These are phyloP conservation scores for Manis pentadactyla DNA, from an alignment of 2,797 vertebrate species.

Conservation along the genomic window DNA sequence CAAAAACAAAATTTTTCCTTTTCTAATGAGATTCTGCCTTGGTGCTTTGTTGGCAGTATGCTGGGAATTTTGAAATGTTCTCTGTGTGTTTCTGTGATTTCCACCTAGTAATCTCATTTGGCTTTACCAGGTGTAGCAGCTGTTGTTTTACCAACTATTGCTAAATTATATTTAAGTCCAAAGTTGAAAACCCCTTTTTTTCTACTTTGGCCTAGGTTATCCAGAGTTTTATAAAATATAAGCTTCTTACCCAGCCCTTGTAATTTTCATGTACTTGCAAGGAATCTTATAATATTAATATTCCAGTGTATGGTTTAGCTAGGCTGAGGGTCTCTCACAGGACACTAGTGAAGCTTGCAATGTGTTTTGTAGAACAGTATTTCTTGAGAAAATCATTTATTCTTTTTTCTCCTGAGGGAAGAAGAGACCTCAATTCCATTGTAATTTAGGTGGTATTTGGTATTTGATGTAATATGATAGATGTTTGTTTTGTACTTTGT, in stretches of 20 bases:
- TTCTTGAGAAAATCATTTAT: neutral
- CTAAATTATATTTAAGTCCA: conserved; percentile 67
- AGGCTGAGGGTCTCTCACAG: neutral
- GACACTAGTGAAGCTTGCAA: neutral
- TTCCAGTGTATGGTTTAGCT: neutral
- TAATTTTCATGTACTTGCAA: conserved; percentile 50
- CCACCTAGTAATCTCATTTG: conserved; percentile 75
- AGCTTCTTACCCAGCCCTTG: neutral
- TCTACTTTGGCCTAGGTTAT: conserved; percentile 29
- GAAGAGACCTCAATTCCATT: neutral
- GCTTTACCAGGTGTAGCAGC: conserved; percentile 68
- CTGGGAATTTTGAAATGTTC: conserved; percentile 68
- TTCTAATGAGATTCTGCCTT: conserved; percentile 50
- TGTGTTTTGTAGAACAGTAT: neutral
- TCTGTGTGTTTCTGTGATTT: conserved; percentile 70
- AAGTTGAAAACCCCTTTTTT: conserved; percentile 50
- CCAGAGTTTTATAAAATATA: conserved; percentile 57
- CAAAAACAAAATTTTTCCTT: conserved; percentile 62
- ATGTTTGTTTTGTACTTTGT: neutral
- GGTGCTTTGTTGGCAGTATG: conserved; percentile 41
- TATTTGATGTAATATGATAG: neutral
- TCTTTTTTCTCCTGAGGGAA: neutral
- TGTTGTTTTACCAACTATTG: conserved; percentile 63
- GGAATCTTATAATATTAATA: neutral
- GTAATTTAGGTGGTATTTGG: conserved; percentile 14